Evolutionary conservation across 37 sponge, comb jelly and placozoan species (phyloP), one percentile per base, ranked within the genome.

Genomic region (Mnemiopsis leidyi): DNA sequence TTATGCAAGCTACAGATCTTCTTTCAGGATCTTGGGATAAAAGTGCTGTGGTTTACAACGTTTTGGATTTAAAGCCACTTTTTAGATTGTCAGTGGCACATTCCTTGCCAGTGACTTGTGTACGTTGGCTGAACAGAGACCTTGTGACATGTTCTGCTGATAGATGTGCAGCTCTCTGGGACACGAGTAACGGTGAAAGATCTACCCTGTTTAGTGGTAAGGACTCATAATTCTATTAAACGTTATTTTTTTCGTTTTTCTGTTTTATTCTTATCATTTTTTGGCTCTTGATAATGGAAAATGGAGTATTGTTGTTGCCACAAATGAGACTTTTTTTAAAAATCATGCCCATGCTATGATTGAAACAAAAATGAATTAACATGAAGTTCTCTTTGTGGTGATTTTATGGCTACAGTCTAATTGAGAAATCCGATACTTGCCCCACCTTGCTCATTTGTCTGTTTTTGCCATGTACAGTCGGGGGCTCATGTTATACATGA

Each of bases 81-180:
- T 40, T 40, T 28, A 85, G 23, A 39, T 25, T 85, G 1, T 40
- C 90, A 3, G 38, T 23, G 26, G 90, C 61, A 13, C 90, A 85
- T 38, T 21, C 61, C 26, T 26, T n/a, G 35, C 90, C 90, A n/a
- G 25, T 85, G n/a, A 85, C 90, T 38, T 38, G 90, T 85, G 90
- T 85, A 2, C 33, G 35, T 7, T 85, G 90, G 90, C 23, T 85
- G 0, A 25, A 40, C 40, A 38, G 30, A 26, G 35, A 85, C 36
- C 33, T 85, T 23, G 90, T 85, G 61, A 85, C 90, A 39, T 40
- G 90, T 39, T 85, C 90, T 38, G 90, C 90, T 38, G 90, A 85
- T 28, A 85, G 30, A 18, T 36, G 48, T 39, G 90, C 90, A 23
- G 90, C 61, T 23, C 23, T 85, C 26, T 40, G 90, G 90, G 90